phyloP scores from a whole-genome alignment of 2,797 vertebrate genomes.

The Ibycter americanus region DNA sequence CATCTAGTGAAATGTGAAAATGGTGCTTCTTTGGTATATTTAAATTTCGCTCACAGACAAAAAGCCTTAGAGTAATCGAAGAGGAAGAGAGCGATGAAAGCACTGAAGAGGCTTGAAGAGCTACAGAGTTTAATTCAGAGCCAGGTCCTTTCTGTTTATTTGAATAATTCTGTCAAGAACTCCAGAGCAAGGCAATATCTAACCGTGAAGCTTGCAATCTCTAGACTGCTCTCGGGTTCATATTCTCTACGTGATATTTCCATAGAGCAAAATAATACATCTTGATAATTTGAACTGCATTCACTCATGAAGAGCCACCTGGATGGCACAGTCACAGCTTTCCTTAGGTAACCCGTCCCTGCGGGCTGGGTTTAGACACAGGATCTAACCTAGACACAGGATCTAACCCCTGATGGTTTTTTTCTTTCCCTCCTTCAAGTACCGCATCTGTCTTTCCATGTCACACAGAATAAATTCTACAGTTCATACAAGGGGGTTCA shows the following conservation, averaged over 20 bases:
- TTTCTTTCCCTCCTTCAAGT: background rate
- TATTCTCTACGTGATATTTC: background rate
- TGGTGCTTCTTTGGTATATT: background rate
- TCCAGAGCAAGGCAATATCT: background rate
- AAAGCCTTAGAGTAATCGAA: background rate
- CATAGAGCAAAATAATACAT: background rate
- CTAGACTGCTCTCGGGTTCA: background rate
- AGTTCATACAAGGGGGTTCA: background rate
- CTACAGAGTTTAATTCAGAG: background rate
- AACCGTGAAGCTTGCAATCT: background rate
- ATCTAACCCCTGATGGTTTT: background rate
- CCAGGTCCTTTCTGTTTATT: background rate
- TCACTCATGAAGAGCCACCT: background rate
- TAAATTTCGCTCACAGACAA: background rate
- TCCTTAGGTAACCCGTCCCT: background rate
- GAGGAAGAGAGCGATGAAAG: background rate
- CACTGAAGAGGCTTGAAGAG: background rate
- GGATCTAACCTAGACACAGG: background rate
- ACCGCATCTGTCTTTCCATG: background rate
- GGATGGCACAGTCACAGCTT: background rate
- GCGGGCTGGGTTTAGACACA: background rate
- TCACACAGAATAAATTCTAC: background rate
- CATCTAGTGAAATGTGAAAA: background rate
- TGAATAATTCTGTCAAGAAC: background rate
- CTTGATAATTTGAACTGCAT: background rate